Evolutionary conservation across 1,140 invertebrate species (phyloP).

Genomic region (Nasonia giraulti): DNA sequence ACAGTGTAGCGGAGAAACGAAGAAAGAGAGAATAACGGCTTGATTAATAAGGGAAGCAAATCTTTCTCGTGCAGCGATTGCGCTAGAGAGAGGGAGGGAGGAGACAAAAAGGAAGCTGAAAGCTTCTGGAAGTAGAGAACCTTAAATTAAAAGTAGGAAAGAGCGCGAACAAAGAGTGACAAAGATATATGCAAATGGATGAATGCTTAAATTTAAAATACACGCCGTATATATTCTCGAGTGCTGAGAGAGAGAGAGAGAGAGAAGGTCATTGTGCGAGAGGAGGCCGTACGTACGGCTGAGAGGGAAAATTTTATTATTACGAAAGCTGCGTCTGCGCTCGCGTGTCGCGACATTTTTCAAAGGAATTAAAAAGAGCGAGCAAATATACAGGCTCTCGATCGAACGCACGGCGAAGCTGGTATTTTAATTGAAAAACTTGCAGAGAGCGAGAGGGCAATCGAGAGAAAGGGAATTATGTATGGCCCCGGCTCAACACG

Average conservation of each 20-base stretch:
- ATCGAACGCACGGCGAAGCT: neutral
- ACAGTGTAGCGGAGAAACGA: neutral
- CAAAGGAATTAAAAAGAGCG: neutral
- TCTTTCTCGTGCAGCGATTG: neutral
- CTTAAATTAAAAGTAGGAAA: constrained; percentile 15
- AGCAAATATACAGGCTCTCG: neutral
- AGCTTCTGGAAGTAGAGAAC: neutral
- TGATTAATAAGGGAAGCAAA: constrained; percentile 19
- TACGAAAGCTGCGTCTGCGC: too few relatives aligned
- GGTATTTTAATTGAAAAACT: constrained; percentile 17
- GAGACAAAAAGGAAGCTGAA: neutral
- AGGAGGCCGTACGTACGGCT: neutral
- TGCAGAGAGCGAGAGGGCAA: neutral
- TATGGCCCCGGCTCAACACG: neutral
- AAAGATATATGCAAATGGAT: constrained; percentile 18
- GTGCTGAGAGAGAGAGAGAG: too few relatives aligned
- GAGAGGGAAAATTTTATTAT: too few relatives aligned
- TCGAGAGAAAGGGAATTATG: constrained; percentile 10
- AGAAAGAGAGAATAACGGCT: neutral
- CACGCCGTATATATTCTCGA: neutral
- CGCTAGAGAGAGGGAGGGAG: neutral
- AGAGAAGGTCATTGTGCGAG: neutral
- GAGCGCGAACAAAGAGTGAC: constrained; percentile 12
- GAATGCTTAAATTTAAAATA: constrained; percentile 13
- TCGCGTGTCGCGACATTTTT: neutral